Percentiles rank a stretch among this genome's conserved stretches.
Conservation (phyloP, 2,113 vertebrate species). For the Hyaena hyaena region DNA sequence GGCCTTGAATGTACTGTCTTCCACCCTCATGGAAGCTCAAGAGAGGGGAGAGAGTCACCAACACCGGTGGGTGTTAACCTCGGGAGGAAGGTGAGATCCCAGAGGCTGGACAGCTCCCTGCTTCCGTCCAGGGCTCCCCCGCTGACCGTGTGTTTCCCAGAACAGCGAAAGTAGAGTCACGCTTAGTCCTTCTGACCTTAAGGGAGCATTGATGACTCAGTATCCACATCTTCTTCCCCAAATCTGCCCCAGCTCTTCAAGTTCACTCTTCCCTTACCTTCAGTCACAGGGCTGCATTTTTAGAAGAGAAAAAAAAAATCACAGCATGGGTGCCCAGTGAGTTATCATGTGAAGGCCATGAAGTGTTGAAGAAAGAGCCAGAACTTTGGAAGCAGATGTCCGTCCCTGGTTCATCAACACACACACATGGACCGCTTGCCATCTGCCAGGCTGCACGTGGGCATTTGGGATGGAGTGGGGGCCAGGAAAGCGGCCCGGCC, state of each 20-base stretch:
- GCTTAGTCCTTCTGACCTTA: fast-evolving
- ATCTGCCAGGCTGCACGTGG: fast-evolving
- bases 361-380: background rate
- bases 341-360: background rate
- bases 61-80: too few species aligned
- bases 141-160: too few species aligned
- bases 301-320: background rate
- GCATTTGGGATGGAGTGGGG: fast-evolving
- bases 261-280: too few species aligned
- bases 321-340: background rate
- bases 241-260: background rate
- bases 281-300: background rate
- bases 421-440: fast-evolving
- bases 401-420: fast-evolving
- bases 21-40: background rate
- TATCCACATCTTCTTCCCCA: background rate
- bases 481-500: background rate
- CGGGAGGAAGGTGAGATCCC: background rate
- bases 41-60: background rate
- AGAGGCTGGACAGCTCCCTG: fast-evolving
- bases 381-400: background rate
- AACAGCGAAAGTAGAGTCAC: fast-evolving
- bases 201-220: background rate
- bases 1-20: too few species aligned
- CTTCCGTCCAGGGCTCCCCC: fast-evolving